A percentile compares a stretch with the other conserved stretches of the same genome.
These are phyloP conservation scores for Hypomecis atomaria DNA, from an alignment of 2,888 invertebrate species.

Conservation along the genomic window DNA sequence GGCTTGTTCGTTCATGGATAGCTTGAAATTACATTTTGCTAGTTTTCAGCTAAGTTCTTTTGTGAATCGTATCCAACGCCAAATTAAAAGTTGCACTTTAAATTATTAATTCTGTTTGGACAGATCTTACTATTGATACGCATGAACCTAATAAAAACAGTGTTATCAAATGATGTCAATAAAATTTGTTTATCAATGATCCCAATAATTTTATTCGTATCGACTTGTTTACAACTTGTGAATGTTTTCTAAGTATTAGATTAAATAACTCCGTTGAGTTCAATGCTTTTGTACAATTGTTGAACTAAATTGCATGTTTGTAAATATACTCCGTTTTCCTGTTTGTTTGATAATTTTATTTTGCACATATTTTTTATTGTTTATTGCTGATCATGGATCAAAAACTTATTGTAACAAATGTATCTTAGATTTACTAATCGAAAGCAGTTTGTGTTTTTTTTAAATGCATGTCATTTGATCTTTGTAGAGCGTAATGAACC, in stretches of 20 bases:
- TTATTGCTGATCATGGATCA: not conserved
- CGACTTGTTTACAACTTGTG: constrained; percentile 6
- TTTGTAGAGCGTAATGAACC: not conserved
- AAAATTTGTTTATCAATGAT: constrained; percentile 15
- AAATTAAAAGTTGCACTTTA: not conserved
- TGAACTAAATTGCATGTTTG: not conserved
- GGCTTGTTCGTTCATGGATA: constrained; percentile 5
- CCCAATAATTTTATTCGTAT: not conserved
- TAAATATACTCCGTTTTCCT: not conserved
- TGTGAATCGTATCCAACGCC: not conserved
- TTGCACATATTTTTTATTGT: not conserved
- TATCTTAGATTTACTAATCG: not conserved
- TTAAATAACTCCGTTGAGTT: not conserved
- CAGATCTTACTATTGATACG: not conserved
- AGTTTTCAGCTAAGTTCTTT: not conserved
- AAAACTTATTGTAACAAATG: not conserved
- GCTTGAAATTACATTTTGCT: constrained; percentile 14
- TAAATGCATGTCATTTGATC: constrained; percentile 1
- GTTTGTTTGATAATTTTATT: not conserved
- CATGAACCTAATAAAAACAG: constrained; percentile 9
- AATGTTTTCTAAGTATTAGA: constrained; percentile 7
- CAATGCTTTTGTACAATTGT: not conserved
- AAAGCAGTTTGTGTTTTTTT: not conserved
- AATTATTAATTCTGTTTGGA: too few relatives aligned
- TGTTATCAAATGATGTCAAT: constrained; percentile 15